Base-by-base conservation (phyloP, 2,113 vertebrate species). In the Rallus limicola region DNA sequence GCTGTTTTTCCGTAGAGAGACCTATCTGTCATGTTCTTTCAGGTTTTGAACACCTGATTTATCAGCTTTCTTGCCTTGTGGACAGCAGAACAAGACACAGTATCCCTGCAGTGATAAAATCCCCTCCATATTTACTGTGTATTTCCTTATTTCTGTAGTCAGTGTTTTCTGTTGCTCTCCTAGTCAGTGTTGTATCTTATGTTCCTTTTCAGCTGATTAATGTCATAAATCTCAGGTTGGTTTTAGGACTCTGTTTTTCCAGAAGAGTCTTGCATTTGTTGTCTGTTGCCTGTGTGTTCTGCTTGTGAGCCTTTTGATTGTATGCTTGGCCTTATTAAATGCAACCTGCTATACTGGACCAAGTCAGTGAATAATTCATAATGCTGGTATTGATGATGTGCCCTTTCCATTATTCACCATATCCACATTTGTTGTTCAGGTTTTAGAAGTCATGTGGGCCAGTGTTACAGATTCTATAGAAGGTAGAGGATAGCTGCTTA, bases 331-430 rank as follows among this genome's bases (percentile, higher is more conserved):
- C 58, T 81, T 75, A 33, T 67, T 84, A 87, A 78, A 52, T 78
- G 56, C 65, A 86, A 36, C 86, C 72, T 95, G 92, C 80, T 84
- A 1, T 86, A 84, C 91, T 84, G 89, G 88, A 29, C 36, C 1
- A 14, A 81, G 56, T 69, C 53, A 53, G 7, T 92, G 83, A 95
- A 84, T 94, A 95, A 92, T 88, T 91, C 86, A 71, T 84, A 52
- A 26, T 91, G 62, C 9, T 58, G 3, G 17, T 53, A 71, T 70
- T 92, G 89, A 55, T 85, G 70, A 81, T 64, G 34, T 88, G 77
- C 86, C 60, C 62, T 60, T 78, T 46, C 29, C 62, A 92, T 91
- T 93, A 72, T 59, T 86, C 70, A 40, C 60, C 69, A 16, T 64
- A 48, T 67, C 48, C 16, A 13, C 28, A 6, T 26, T 95, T 93